Base-by-base conservation (phyloP, 1,140 invertebrate genomes). In the Antheraea pernyi region DNA sequence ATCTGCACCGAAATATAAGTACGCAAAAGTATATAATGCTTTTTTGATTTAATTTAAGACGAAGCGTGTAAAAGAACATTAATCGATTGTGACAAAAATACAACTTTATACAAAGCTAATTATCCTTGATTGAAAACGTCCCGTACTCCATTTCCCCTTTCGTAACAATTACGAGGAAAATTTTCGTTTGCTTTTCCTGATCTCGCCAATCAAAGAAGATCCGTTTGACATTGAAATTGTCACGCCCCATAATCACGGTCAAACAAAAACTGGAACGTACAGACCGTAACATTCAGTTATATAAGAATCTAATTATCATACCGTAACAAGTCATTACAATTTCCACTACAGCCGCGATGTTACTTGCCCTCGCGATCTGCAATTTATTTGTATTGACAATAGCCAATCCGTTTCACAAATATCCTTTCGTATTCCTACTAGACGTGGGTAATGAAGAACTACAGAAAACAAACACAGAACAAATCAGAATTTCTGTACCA, bases 401-500 rank as follows among this genome's bases (percentile, higher is more conserved):
- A 10, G 88, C 84, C 0, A 88, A 81, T 79, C 84, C 89, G 7
- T 86, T 88, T 59, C 86, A 88, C 66, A 91, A 89, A 67, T 92
- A 91, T 62, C 90, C 90, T 7, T 91, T 81, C 19, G 82, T 89
- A 0, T 92, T 91, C 69, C 64, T 92, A 19, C 63, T 92, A n/a
- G 88, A 92, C 66, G 79, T 91, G 30, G 90, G 90, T 19, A 92
- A 92, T 85, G 90, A 92, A 86, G 90, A 90, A 74, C 69, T 91
- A 7, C 78, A 86, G 60, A 84, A 82, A 48, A 78, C 79, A 0
- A 85, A 81, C 48, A 80, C 85, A 19, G 84, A 92, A 77, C 87
- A 90, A 59, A 82, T 92, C 18, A 82, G 86, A 69, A 19, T 92
- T 7, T 80, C 83, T 1, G 71, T 84, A 65, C 87, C 87, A 3